Conservation (phyloP, 2,797 vertebrate species). For the Macropodus opercularis region DNA sequence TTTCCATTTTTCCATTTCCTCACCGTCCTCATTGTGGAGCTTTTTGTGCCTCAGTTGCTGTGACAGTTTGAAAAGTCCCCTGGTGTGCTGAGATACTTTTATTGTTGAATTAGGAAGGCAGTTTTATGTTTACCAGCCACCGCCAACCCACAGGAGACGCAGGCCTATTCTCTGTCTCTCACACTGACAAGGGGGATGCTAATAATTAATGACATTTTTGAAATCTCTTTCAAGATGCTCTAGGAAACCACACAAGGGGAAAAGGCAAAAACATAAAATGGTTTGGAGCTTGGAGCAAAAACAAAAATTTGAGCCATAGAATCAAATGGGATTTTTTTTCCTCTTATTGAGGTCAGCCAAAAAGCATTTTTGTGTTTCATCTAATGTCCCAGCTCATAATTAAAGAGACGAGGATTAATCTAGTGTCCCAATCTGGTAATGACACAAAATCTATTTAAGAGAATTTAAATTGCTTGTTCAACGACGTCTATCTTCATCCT, state of each 20-base stretch:
- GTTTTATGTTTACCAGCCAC: constrained; percentile 51
- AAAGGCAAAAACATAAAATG: constrained; percentile 38
- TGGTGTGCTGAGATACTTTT: constrained; percentile 39
- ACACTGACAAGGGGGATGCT: constrained; percentile 53
- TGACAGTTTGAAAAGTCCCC: constrained; percentile 39
- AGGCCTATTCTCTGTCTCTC: constrained; percentile 38
- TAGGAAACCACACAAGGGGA: constrained; percentile 41
- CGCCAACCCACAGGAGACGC: constrained; percentile 26
- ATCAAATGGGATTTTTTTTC: constrained; percentile 17
- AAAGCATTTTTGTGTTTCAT: constrained; percentile 37
- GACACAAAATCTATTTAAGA: neutral
- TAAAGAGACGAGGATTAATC: constrained; percentile 9
- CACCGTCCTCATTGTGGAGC: constrained; percentile 26
- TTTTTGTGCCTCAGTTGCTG: constrained; percentile 6
- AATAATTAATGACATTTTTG: constrained; percentile 66
- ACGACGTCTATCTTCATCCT: neutral
- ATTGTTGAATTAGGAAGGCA: constrained; percentile 48
- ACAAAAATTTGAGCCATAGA: constrained; percentile 31
- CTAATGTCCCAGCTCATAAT: constrained; percentile 26
- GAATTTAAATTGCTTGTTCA: neutral
- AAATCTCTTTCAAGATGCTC: constrained; percentile 65
- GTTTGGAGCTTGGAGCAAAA: constrained; percentile 33
- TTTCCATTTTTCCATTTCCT: constrained; percentile 8
- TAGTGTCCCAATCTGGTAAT: neutral
- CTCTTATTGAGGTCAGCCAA: neutral